Conservation (phyloP, 2,113 vertebrate genomes). For the Oenanthe melanoleuca region DNA sequence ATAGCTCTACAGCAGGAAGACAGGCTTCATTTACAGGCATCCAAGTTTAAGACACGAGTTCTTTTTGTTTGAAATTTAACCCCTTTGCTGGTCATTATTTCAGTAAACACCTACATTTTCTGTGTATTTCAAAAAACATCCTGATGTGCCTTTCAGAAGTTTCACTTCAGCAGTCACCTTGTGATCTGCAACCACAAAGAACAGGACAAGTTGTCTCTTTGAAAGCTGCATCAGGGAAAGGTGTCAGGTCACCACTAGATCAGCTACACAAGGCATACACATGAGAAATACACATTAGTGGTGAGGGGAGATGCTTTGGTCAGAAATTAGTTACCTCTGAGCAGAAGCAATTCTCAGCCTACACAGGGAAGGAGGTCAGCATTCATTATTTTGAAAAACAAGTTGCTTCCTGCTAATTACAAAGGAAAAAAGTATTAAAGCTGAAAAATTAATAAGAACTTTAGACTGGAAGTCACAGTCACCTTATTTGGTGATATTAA, state of each 20-base stretch:
- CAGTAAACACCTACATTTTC: background rate
- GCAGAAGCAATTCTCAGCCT: background rate
- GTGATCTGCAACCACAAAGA: background rate
- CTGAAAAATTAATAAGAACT: background rate
- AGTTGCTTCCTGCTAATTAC: background rate
- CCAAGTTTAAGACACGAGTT: background rate
- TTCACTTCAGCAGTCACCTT: background rate
- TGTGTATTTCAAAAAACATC: background rate
- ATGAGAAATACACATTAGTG: rapidly evolving
- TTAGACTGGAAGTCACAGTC: background rate
- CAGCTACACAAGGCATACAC: background rate
- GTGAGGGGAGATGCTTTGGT: background rate
- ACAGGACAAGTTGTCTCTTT: background rate
- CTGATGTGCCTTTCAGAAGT: background rate
- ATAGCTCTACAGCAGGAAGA: background rate
- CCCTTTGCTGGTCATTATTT: background rate
- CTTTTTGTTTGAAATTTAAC: background rate
- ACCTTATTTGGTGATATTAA: background rate
- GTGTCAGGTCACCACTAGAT: background rate
- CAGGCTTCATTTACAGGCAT: background rate
- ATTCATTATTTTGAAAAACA: background rate
- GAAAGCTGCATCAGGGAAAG: background rate
- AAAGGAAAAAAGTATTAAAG: background rate
- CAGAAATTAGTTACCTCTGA: background rate
- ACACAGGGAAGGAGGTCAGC: background rate